Conservation (phyloP, 2,888 invertebrate genomes). For the Coelogynopora nodosa region DNA sequence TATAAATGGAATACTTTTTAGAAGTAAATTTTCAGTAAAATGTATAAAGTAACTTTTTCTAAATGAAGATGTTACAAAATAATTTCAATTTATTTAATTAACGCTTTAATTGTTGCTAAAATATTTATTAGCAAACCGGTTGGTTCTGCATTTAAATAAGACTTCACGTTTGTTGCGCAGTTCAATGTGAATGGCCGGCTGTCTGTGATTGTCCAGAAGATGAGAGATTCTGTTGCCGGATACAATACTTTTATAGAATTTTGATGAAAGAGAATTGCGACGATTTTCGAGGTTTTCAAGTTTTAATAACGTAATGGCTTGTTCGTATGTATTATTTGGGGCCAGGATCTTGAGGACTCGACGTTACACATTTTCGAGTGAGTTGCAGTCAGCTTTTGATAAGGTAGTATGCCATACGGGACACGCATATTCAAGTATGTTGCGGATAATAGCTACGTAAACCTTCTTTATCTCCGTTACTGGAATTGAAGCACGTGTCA, state of each 20-base stretch:
- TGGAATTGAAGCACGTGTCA: conserved; percentile 27
- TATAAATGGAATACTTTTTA: no score
- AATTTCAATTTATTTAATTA: no score
- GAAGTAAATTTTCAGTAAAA: no score
- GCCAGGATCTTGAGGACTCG: conserved; percentile 31
- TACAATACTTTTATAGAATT: conserved; percentile 28
- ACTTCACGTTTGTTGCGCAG: conserved; percentile 31
- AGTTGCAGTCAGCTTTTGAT: conserved; percentile 31
- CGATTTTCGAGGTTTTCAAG: conserved; percentile 26
- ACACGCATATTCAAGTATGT: conserved; percentile 25
- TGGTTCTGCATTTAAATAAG: conserved; percentile 24
- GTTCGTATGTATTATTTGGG: conserved; percentile 24
- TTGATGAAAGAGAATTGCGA: conserved; percentile 31
- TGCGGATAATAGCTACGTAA: conserved; percentile 24
- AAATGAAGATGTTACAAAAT: no score
- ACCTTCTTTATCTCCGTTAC: conserved; percentile 28
- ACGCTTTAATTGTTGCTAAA: no score
- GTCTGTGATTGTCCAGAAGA: conserved; percentile 31
- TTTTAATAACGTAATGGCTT: conserved; percentile 23
- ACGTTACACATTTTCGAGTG: conserved; percentile 25
- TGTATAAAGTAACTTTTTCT: no score
- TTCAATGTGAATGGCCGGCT: conserved; percentile 22
- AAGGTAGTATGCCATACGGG: conserved; percentile 19
- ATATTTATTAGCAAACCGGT: conserved; percentile 27
- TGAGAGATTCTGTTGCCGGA: conserved; percentile 29